Base-by-base conservation (phyloP, 2,888 invertebrate genomes). In the Clistopyga incitator region DNA sequence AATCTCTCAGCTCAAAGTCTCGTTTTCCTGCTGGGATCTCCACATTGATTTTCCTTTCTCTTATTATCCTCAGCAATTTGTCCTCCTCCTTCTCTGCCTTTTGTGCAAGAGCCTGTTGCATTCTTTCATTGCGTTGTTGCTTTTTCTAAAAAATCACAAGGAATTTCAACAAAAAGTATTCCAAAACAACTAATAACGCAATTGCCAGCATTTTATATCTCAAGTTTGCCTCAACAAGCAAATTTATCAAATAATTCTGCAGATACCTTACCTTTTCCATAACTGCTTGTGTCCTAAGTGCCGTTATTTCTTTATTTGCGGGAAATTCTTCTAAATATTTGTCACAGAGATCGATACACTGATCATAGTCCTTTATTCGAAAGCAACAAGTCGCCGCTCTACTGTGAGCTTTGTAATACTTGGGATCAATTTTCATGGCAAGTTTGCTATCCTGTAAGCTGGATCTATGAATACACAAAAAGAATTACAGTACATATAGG, bases 401-500 rank as follows among this genome's bases (percentile, higher is more conserved):
- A 45, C 95, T 92, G 78, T 96, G 94, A 0, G 97, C 97, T 94
- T 99, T 98, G 0, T 94, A 91, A 92, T 99, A 98, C 83, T 96
- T 94, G 0, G 96, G 95, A 87, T 97, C 96, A 61, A 97, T 94
- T 89, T 95, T 95, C 25, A 98, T 90, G 0, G 98, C 98, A 89
- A 95, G 94, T 90, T 97, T 95, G 85, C 97, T 97, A 92, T 99
- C 99, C 83, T 94, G 94, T 18, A 98, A 93, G 11, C 97, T 94
- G 2, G 98, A 97, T 87, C 96, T 95, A 87, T 50, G 59, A 64
- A 65, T 59, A 56, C 11, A 18, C 3, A 18, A 18, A 25, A 50
- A n/a, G 52, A 52, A 4, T 34, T 34, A 34, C n/a, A 20, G 52
- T n/a, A 68, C 45, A 38, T 15, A n/a, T 78, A 67, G 68, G 54